Base-by-base conservation (phyloP, 1,140 invertebrate species). In the Elymnias hypermnestra region DNA sequence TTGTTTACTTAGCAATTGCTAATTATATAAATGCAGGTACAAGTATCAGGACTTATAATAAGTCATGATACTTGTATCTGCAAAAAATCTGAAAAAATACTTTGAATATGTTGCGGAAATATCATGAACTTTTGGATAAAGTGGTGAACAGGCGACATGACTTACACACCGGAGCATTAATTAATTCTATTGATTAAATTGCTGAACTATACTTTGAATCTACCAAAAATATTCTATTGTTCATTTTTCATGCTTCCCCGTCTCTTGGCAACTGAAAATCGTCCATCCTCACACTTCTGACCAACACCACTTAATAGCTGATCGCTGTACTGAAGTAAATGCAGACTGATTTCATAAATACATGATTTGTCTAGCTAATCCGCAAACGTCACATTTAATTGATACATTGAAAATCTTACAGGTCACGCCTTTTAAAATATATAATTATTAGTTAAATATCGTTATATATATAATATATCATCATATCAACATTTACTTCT, bases 181-280 rank as follows among this genome's bases (percentile, higher is more conserved):
- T 17, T 40, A 40, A 22, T 5, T 25, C 37, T 52, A 52, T 52
- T 22, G 42, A 45, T 44, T 45, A 45, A 46, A 51, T 15, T 33
- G 41, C 22, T 52, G 42, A 52, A 37, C 49, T 52, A 45, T 22
- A 38, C 14, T 48, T 41, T 49, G 38, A 35, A 23, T 23, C 18
- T 48, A 42, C 39, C 18, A 43, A 43, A 29, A 44, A 39, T 39
- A 39, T 37, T 44, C 19, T 39, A 26, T 45, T 45, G 23, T 28
- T 28, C 18, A 36, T 9, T 54, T 68, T 71, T 69, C n/a, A n/a
- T 81, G 81, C 81, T 84, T 84, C 81, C 81, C 71, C 81, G 81
- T 84, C 77, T 67, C 62, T 72, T 67, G 65, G 75, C 72, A 71
- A 78, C 75, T 71, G 46, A 61, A 59, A 62, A 83, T 67, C 73